phyloP scores from a whole-genome alignment of 2,113 vertebrate species.

The Burhinus oedicnemus region DNA sequence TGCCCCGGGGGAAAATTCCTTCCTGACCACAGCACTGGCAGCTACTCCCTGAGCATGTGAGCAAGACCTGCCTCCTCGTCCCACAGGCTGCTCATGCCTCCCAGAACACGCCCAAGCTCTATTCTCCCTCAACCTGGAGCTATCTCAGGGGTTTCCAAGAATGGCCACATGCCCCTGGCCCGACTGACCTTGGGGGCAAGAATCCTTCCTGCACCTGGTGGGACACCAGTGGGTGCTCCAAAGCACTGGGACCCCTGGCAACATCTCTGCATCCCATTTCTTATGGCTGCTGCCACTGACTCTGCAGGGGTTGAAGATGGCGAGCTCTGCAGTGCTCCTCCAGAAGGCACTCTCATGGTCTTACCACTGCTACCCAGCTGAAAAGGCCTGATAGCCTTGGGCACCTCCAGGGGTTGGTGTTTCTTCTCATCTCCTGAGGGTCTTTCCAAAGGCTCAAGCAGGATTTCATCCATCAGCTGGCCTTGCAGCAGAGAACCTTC shows the following conservation, averaged over 20 bases:
- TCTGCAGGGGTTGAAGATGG: background rate
- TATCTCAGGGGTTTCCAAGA: background rate
- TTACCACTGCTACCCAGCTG: background rate
- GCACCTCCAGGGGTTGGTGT: too few species aligned
- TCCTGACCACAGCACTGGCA: background rate
- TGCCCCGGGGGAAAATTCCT: background rate
- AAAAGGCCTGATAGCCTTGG: background rate
- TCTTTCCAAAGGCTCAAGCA: too few species aligned
- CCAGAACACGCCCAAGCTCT: background rate
- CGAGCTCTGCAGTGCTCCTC: background rate
- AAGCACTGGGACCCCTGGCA: background rate
- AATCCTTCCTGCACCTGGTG: too few species aligned
- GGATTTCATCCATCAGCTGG: background rate
- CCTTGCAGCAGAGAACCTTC: background rate
- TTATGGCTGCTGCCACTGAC: background rate
- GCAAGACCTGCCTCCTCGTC: background rate
- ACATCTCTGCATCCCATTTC: background rate
- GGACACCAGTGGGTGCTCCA: too few species aligned
- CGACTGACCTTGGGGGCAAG: background rate
- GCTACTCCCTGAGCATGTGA: background rate
- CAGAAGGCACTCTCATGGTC: background rate
- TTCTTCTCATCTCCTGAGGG: too few species aligned
- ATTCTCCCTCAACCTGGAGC: background rate
- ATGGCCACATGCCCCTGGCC: background rate
- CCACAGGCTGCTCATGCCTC: background rate